Percentiles rank a stretch among this genome's conserved stretches.
These are phyloP conservation scores for Colletes gigas DNA, from an alignment of 1,140 invertebrate species.

Conservation along the genomic window DNA sequence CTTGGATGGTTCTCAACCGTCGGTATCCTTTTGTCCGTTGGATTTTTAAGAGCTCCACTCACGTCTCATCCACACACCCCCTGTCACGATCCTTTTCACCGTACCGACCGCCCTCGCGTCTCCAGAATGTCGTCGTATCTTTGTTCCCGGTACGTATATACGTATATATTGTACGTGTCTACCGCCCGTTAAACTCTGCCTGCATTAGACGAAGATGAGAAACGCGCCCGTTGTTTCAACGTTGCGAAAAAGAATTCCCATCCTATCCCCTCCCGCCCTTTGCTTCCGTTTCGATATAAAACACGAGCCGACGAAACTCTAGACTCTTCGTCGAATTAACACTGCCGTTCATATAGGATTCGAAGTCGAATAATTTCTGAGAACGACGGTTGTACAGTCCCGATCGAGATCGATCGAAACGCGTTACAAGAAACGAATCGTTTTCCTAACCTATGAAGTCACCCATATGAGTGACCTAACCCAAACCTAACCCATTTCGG, in stretches of 20 bases:
- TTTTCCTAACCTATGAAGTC: too few relatives aligned
- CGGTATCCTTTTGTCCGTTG: conserved; percentile 62
- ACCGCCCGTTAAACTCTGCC: not conserved
- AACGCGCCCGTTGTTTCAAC: conserved; percentile 27
- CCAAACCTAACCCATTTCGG: too few relatives aligned
- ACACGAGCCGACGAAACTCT: too few relatives aligned
- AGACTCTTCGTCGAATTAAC: too few relatives aligned
- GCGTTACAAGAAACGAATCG: too few relatives aligned
- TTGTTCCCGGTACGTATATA: conserved; percentile 37
- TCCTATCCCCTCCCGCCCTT: not conserved
- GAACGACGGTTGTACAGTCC: too few relatives aligned
- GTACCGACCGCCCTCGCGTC: conserved; percentile 1
- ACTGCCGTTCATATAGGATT: too few relatives aligned
- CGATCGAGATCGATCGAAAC: too few relatives aligned
- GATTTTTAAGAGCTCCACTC: conserved; percentile 64
- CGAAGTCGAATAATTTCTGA: too few relatives aligned
- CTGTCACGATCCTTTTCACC: conserved; percentile 21
- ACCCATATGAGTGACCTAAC: too few relatives aligned
- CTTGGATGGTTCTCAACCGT: conserved; percentile 36
- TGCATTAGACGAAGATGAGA: conserved; percentile 8
- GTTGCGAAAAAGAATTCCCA: conserved; percentile 37
- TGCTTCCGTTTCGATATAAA: not conserved
- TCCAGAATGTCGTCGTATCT: conserved; percentile 22
- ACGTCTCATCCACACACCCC: conserved; percentile 42
- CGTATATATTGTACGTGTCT: conserved; percentile 18